These are phyloP conservation scores for Orthonevra nobilis DNA, from an alignment of 2,888 invertebrate species.

Conservation along the genomic window DNA sequence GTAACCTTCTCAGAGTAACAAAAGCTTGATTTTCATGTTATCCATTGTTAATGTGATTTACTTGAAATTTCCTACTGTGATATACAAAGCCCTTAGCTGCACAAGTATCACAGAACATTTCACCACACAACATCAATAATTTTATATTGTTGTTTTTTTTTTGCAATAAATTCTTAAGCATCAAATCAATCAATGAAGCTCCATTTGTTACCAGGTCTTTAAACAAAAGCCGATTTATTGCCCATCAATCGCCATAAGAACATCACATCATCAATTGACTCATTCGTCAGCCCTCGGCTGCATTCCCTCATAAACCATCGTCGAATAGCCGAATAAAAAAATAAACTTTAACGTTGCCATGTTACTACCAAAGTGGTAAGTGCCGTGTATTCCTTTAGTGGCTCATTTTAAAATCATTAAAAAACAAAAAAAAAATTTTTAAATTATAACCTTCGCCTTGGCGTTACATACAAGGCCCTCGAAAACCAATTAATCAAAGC, in stretches of 20 bases:
- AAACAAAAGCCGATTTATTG: constrained; percentile 7
- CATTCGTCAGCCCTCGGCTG: neutral
- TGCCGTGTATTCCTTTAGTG: constrained; percentile 12
- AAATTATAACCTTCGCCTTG: constrained; percentile 52
- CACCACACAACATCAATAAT: too few species aligned
- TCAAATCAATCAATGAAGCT: constrained; percentile 3
- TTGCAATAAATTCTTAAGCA: too few species aligned
- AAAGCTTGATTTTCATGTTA: too few species aligned
- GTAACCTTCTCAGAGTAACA: too few species aligned
- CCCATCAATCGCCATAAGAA: neutral
- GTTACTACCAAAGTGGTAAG: neutral
- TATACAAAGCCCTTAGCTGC: too few species aligned
- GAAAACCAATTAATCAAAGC: constrained; percentile 28
- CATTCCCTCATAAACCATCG: neutral
- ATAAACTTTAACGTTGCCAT: too few species aligned
- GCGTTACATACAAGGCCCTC: constrained; percentile 28
- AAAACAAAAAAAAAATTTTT: constrained; percentile 31
- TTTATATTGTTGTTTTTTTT: too few species aligned
- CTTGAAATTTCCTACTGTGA: too few species aligned
- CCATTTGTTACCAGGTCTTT: neutral
- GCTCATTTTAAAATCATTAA: constrained; percentile 31
- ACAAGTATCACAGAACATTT: too few species aligned
- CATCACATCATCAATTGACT: neutral
- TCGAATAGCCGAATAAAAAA: neutral
- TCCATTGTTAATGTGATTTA: too few species aligned